These are phyloP conservation scores for Speoplatyrhinus poulsoni DNA, from an alignment of 2,113 vertebrate species.

Conservation along the genomic window DNA sequence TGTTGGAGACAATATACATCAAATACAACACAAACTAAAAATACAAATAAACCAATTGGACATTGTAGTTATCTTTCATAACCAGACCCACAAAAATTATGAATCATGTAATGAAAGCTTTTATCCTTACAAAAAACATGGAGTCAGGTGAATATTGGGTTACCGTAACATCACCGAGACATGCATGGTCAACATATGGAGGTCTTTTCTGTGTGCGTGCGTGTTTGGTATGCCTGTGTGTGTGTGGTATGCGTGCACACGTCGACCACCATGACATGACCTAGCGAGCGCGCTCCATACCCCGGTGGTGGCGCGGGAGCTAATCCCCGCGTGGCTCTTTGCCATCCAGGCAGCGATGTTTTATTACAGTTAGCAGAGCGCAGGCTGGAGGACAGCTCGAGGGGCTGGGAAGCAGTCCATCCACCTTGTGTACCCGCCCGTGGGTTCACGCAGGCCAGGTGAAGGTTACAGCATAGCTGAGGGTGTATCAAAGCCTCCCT, in stretches of 20 bases:
- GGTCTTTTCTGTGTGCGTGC: no score
- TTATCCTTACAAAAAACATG: no score
- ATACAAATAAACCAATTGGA: no score
- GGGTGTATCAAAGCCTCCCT: conserved; percentile 71
- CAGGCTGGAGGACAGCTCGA: conserved; percentile 63
- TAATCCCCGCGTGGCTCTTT: conserved; percentile 61
- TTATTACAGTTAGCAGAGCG: conserved; percentile 69
- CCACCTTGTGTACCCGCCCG: conserved; percentile 59
- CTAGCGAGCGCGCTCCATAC: conserved; percentile 38
- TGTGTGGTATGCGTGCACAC: conserved; percentile 30
- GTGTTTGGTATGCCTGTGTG: conserved; percentile 6
- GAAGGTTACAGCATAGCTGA: conserved; percentile 73
- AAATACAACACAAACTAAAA: no score
- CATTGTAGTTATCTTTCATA: no score
- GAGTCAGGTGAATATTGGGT: no score
- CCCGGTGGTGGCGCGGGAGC: conserved; percentile 61
- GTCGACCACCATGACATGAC: conserved; percentile 17
- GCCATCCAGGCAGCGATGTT: conserved; percentile 61
- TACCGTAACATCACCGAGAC: no score
- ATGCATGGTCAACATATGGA: no score
- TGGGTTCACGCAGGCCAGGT: conserved; percentile 67
- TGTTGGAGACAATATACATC: no score
- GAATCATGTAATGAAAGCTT: no score
- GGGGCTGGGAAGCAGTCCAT: conserved; percentile 57
- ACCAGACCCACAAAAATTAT: no score